A percentile compares a stretch with the other conserved stretches of the same genome.
phyloP scores from a whole-genome alignment of 2,888 invertebrate species.

The Achlya flavicornis region DNA sequence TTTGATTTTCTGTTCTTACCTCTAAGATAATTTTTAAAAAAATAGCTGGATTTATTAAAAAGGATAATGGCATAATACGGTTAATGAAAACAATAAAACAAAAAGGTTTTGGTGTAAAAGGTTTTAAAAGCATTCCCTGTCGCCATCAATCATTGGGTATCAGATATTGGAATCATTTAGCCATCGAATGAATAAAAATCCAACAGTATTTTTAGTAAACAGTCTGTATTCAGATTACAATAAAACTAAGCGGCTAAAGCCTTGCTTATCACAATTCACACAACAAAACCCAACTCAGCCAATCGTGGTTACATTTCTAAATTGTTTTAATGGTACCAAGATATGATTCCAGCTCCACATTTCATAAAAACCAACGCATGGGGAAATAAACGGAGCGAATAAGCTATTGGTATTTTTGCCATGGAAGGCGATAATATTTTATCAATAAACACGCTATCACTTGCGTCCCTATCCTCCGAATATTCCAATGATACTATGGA shows the following conservation, averaged over 20 bases:
- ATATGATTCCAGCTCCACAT: neutral
- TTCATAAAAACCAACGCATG: neutral
- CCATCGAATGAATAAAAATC: neutral
- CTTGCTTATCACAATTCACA: neutral
- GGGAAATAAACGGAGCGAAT: slow-evolving; percentile 5
- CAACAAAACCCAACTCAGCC: neutral
- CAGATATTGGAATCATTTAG: neutral
- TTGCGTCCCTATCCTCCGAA: slow-evolving; percentile 20
- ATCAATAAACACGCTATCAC: slow-evolving; percentile 22
- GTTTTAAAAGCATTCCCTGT: neutral
- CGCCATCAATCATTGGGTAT: neutral
- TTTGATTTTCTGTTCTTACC: too few relatives aligned
- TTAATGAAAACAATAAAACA: neutral
- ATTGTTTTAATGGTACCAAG: neutral
- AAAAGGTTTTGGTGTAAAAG: neutral
- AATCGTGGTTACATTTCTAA: neutral
- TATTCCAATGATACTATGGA: slow-evolving; percentile 19
- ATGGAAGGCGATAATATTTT: slow-evolving; percentile 21
- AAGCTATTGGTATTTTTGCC: neutral
- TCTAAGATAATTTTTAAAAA: too few relatives aligned
- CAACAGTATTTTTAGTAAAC: neutral
- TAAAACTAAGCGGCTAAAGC: neutral
- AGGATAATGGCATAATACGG: too few relatives aligned
- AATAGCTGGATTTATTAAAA: too few relatives aligned
- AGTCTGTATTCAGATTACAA: neutral